phyloP scores from a whole-genome alignment of 2,797 vertebrate genomes.

The Nothura maculosa region DNA sequence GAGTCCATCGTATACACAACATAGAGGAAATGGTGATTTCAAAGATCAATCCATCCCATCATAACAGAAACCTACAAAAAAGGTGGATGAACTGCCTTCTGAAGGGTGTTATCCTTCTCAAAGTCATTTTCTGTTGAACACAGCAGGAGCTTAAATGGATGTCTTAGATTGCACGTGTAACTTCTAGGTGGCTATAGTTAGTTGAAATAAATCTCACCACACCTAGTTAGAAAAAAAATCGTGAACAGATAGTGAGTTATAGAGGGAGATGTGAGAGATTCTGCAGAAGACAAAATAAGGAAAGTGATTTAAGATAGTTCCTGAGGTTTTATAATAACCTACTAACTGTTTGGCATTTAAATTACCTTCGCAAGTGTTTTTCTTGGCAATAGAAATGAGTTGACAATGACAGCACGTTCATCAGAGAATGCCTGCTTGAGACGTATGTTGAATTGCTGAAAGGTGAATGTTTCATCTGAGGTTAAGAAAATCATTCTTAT shows the following conservation, averaged over 20 bases:
- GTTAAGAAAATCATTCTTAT: neutral
- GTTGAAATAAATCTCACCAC: neutral
- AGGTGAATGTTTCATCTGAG: slow-evolving; percentile 15
- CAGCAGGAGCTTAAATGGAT: neutral
- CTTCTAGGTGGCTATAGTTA: neutral
- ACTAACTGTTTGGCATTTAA: slow-evolving; percentile 25
- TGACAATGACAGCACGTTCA: neutral
- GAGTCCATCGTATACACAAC: neutral
- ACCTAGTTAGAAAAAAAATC: neutral
- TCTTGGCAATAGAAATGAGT: neutral
- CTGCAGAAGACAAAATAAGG: neutral
- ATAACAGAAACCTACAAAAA: neutral
- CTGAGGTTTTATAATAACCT: slow-evolving; percentile 32
- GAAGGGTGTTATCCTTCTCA: neutral
- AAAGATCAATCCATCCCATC: neutral
- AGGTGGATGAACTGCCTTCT: neutral
- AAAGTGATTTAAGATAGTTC: slow-evolving; percentile 29
- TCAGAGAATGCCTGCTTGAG: neutral
- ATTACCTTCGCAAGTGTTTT: slow-evolving; percentile 16
- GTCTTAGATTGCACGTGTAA: neutral
- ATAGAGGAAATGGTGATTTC: neutral
- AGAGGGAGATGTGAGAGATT: slow-evolving; percentile 19
- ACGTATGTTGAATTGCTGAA: neutral
- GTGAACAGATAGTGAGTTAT: neutral
- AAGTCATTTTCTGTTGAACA: neutral